Percentiles rank a stretch among this genome's conserved stretches.
Evolutionary conservation across 2,888 invertebrate species (phyloP).

Genomic region (Dyspetes luteomarginatus): DNA sequence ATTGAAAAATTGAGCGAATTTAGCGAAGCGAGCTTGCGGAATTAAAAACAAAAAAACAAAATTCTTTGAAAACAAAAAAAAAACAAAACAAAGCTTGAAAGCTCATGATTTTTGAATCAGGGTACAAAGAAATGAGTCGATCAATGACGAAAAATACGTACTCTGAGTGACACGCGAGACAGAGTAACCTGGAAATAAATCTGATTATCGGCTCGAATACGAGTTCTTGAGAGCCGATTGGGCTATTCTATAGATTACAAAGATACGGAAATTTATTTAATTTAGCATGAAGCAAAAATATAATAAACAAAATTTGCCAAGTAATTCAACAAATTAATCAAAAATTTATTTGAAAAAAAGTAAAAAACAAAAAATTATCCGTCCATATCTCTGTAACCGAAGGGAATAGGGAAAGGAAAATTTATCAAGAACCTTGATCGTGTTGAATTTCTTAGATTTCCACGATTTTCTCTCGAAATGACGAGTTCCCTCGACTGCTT

Average conservation of each 20-base stretch:
- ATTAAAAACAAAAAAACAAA: not conserved
- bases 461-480: conserved; percentile 72
- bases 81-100: conserved; percentile 38
- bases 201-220: conserved; percentile 68
- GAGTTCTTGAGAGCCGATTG: conserved; percentile 52
- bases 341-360: not conserved
- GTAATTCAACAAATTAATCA: not conserved
- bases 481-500: conserved; percentile 79
- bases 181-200: conserved; percentile 78
- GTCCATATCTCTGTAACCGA: conserved; percentile 70
- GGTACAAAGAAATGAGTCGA: not conserved
- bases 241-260: conserved; percentile 60
- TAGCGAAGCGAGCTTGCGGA: conserved; percentile 41
- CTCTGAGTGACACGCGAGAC: conserved; percentile 77
- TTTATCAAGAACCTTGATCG: conserved; percentile 67
- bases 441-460: conserved; percentile 61
- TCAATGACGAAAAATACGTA: conserved; percentile 68
- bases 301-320: not conserved
- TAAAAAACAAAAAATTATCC: conserved; percentile 4
- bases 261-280: conserved; percentile 67
- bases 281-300: not conserved
- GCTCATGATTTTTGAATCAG: conserved; percentile 25
- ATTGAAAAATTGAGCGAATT: conserved; percentile 2
- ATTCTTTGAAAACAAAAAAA: not conserved
- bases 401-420: conserved; percentile 11